phyloP scores from a whole-genome alignment of 2,888 invertebrate genomes.

The Leucoma salicis region DNA sequence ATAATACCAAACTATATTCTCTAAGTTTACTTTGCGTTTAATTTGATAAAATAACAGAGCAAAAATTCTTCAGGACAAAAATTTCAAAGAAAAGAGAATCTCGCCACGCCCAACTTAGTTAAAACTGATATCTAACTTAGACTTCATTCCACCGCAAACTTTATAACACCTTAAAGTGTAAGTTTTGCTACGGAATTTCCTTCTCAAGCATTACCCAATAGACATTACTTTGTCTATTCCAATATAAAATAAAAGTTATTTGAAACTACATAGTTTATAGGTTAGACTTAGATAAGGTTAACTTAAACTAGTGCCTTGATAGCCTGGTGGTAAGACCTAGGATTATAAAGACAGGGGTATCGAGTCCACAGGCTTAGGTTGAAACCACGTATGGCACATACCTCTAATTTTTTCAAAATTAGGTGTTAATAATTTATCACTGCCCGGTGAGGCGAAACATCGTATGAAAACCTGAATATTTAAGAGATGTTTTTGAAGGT shows the following conservation, averaged over 20 bases:
- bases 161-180: conserved; percentile 33
- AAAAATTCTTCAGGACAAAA: neutral
- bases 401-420: too few relatives aligned
- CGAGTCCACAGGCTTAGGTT: too few relatives aligned
- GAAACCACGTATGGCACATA: too few relatives aligned
- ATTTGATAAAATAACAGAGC: conserved; percentile 14
- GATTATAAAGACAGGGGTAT: too few relatives aligned
- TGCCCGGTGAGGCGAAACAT: too few relatives aligned
- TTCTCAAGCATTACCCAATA: conserved; percentile 31
- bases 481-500: too few relatives aligned
- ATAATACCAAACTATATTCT: too few relatives aligned
- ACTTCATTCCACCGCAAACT: conserved; percentile 25
- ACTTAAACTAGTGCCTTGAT: conserved; percentile 1
- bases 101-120: conserved; percentile 22
- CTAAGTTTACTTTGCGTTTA: too few relatives aligned
- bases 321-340: conserved; percentile 30
- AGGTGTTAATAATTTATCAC: too few relatives aligned
- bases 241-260: conserved; percentile 46
- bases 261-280: conserved; percentile 36
- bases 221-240: conserved; percentile 44
- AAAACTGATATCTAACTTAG: conserved; percentile 25
- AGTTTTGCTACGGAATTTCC: conserved; percentile 33
- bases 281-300: too few relatives aligned
- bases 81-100: conserved; percentile 10
- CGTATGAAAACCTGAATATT: too few relatives aligned